Evolutionary conservation across 2,888 invertebrate species (phyloP), one percentile per base, ranked within the genome.

Genomic region (Osmoderma eremita): DNA sequence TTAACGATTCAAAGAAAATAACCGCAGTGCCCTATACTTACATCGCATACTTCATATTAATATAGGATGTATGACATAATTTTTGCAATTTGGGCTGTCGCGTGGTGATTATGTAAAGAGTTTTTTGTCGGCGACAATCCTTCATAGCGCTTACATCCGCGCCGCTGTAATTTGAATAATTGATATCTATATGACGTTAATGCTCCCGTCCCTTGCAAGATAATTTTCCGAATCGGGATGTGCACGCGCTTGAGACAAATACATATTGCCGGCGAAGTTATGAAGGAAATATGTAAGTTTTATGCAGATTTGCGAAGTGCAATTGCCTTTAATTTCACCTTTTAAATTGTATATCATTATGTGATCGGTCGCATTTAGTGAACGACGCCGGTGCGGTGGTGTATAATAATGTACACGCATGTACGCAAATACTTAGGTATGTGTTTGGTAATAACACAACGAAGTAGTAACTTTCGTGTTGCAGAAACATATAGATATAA

Each of bases 131-230:
- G 30, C 17, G 58, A 61, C 58, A 61, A 30, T 61, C 30, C n/a
- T 41, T 22, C 30, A 10, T 42, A 22, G 22, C 17, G 41, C 15
- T 22, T 12, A 30, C 58, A 30, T 30, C 13, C 30, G n/a, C 24
- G n/a, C 24, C 24, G 41, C 58, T 4, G 24, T 61, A 61, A 61
- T 61, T 61, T 61, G n/a, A 61, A 45, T 61, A 61, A 61, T 61
- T 61, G 58, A 61, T 61, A 61, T 61, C 58, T 61, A 30, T 61
- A 61, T 61, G 45, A 45, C 15, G 58, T 61, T 61, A 45, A 42
- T 58, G 24, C 13, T 3, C 15, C 5, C 24, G 45, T 61, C 45
- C 39, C 5, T 10, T 61, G 24, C 4, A 12, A 36, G 58, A 24
- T 42, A 61, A 61, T 61, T 36, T 45, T 17, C 15, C 15, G 58